Percentiles rank a stretch among this genome's conserved stretches.
Evolutionary conservation across 2,888 invertebrate species (phyloP).

Genomic region (Zygaena filipendulae): DNA sequence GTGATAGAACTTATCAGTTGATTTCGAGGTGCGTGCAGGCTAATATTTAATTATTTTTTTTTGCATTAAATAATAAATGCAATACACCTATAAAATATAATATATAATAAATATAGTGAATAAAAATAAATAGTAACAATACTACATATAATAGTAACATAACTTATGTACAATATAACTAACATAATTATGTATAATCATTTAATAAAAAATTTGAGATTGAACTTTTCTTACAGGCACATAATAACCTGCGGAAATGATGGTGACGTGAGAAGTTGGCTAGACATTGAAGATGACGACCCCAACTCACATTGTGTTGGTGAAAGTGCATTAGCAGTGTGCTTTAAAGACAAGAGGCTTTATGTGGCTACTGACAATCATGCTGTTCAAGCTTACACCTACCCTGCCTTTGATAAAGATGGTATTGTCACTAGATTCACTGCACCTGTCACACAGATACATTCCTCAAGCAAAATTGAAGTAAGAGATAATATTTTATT

Average conservation of each 20-base stretch:
- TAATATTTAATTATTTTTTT: no score
- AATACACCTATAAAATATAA: no score
- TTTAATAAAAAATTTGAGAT: no score
- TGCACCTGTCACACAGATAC: slow-evolving; percentile 87
- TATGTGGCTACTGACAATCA: slow-evolving; percentile 89
- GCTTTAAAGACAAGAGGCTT: slow-evolving; percentile 75
- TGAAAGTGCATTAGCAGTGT: slow-evolving; percentile 81
- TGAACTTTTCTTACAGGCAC: slow-evolving; percentile 34
- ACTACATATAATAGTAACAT: no score
- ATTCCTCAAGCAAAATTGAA: slow-evolving; percentile 70
- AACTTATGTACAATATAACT: no score
- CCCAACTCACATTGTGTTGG: slow-evolving; percentile 86
- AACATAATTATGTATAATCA: no score
- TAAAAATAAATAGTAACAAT: no score
- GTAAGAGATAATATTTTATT: slow-evolving; percentile 36
- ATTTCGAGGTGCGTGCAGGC: no score
- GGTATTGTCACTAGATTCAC: slow-evolving; percentile 89
- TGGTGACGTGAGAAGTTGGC: slow-evolving; percentile 92
- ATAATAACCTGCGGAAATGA: slow-evolving; percentile 91
- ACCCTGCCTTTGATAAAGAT: slow-evolving; percentile 84
- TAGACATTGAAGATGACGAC: slow-evolving; percentile 88
- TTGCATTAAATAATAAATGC: no score
- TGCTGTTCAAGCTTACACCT: slow-evolving; percentile 84
- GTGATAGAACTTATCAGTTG: no score
- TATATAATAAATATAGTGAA: no score